A percentile compares a stretch with the other conserved stretches of the same genome.
Evolutionary conservation across 2,888 invertebrate species (phyloP).

Genomic region (Tethea ocularis): DNA sequence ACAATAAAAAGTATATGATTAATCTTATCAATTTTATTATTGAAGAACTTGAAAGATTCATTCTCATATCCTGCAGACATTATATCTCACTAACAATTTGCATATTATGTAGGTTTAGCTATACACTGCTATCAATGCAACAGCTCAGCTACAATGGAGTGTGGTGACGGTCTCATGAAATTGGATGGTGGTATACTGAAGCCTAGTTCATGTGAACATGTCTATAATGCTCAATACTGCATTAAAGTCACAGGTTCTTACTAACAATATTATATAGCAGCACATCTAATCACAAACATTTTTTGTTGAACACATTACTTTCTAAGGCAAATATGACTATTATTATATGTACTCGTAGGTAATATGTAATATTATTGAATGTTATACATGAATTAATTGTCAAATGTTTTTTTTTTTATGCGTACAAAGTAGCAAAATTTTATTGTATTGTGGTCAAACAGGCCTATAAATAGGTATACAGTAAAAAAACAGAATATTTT

Average conservation of each 20-base stretch:
- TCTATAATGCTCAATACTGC: constrained; percentile 92
- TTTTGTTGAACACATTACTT: neutral
- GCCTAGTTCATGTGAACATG: constrained; percentile 87
- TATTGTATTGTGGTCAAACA: too few relatives aligned
- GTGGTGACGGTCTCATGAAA: constrained; percentile 87
- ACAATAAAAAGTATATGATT: too few relatives aligned
- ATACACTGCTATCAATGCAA: constrained; percentile 92
- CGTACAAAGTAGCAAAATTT: too few relatives aligned
- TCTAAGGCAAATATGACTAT: neutral
- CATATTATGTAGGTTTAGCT: constrained; percentile 59
- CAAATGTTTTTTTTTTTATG: too few relatives aligned
- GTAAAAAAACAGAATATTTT: too few relatives aligned
- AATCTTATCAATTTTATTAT: too few relatives aligned
- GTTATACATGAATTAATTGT: too few relatives aligned
- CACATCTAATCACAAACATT: neutral
- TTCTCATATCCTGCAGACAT: too few relatives aligned
- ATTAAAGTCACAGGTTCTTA: constrained; percentile 88
- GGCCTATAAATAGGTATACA: too few relatives aligned
- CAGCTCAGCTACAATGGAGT: constrained; percentile 86
- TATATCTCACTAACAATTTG: constrained; percentile 19
- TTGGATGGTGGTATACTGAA: constrained; percentile 81
- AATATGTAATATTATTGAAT: too few relatives aligned
- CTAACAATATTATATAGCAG: constrained; percentile 20
- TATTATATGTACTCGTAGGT: neutral
- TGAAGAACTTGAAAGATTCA: too few relatives aligned